Evolutionary conservation across 2,888 invertebrate species (phyloP), one percentile per base, ranked within the genome.

Genomic region (Zygothrica quintamaculata): DNA sequence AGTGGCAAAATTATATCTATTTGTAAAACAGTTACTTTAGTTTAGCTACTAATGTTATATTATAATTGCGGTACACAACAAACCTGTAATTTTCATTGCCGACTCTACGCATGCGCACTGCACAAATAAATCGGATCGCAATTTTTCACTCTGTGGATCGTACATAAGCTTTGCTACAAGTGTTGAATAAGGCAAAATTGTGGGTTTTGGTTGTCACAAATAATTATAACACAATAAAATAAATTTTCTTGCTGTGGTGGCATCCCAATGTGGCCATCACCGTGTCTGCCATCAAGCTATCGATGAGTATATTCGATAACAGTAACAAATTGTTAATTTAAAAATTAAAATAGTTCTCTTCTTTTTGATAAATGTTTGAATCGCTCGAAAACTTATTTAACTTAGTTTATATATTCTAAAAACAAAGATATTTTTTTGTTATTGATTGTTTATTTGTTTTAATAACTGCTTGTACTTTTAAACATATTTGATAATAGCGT

Each of bases 41-140:
- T 3, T 22, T 22, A 3, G 18, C 18, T 3, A 22, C 18, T 22
- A n/a, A n/a, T n/a, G n/a, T n/a, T n/a, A n/a, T n/a, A n/a, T n/a
- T n/a, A n/a, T n/a, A n/a, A n/a, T n/a, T n/a, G n/a, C n/a, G n/a
- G n/a, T n/a, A n/a, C n/a, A 68, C 29, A 29, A 59, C 74, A 64
- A 74, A 72, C 72, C 72, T 74, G 68, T 53, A 68, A 64, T 64
- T 68, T 68, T 62, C 68, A 71, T 71, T 71, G 62, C 71, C 71
- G 62, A 71, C 57, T 66, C 34, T 74, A 62, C 62, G 69, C 74
- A 72, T 58, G 62, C 71, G 71, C 71, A 74, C 56, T 66, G 34
- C 43, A 43, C 57, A 72, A 61, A 67, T 66, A 61, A 42, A 67
- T 72, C 53, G 56, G 37, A 34, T 66, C 13, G 74, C 71, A 62